Evolutionary conservation across 2,888 invertebrate genomes (phyloP).

Genomic region (Glaucopsyche alexis): DNA sequence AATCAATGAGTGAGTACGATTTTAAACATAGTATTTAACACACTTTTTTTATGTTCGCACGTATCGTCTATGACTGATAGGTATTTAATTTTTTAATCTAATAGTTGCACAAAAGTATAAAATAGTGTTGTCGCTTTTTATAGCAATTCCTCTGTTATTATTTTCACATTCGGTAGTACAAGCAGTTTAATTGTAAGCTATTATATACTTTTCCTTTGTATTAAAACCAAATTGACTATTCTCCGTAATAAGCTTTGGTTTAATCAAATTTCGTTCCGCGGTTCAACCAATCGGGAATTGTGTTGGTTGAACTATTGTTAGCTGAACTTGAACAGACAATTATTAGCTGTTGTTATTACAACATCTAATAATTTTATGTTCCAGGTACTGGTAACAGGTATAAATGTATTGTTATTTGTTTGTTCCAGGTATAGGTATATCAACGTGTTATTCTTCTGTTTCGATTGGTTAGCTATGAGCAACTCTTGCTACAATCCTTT

Average conservation of each 20-base stretch:
- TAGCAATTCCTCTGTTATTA: neutral
- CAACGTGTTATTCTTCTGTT: conserved; percentile 92
- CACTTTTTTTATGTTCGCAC: too few species aligned
- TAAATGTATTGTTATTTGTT: too few species aligned
- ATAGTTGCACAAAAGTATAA: too few species aligned
- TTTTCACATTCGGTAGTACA: neutral
- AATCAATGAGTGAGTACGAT: conserved; percentile 83
- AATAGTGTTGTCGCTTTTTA: neutral
- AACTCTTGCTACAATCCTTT: conserved; percentile 95
- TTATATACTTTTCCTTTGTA: conserved; percentile 4
- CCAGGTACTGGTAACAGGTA: too few species aligned
- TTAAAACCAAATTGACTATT: conserved; percentile 32
- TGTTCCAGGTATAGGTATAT: conserved; percentile 86
- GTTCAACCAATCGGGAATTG: neutral
- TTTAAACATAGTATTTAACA: neutral
- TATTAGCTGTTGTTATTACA: too few species aligned
- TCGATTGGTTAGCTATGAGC: conserved; percentile 93
- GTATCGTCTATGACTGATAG: too few species aligned
- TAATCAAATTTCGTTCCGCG: neutral
- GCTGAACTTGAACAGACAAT: too few species aligned
- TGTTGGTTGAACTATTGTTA: neutral
- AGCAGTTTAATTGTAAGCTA: neutral
- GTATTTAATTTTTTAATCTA: too few species aligned
- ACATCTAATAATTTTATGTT: too few species aligned
- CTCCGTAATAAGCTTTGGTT: neutral